Evolutionary conservation across 2,888 invertebrate species (phyloP).

Genomic region (Temnothorax ravouxi): DNA sequence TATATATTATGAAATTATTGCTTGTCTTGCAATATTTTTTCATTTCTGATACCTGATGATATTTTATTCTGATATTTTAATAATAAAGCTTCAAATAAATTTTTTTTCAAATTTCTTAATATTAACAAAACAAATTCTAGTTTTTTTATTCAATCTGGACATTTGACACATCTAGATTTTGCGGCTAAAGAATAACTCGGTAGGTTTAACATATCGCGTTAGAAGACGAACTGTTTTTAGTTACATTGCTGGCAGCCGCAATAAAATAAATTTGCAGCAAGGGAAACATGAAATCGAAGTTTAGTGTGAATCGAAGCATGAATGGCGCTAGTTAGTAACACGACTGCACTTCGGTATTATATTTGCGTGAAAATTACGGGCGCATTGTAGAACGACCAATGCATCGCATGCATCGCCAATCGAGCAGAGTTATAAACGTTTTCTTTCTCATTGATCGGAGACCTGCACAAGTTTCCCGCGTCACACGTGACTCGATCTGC

Average conservation of each 20-base stretch:
- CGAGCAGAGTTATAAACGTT: slow-evolving; percentile 30
- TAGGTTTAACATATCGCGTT: neutral
- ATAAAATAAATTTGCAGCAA: slow-evolving; percentile 53
- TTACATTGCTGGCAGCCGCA: neutral
- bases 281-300: slow-evolving; percentile 49
- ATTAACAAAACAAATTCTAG: neutral
- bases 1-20: neutral
- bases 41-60: neutral
- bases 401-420: slow-evolving; percentile 36
- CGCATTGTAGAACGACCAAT: slow-evolving; percentile 39
- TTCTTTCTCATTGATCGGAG: slow-evolving; percentile 22
- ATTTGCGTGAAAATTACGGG: slow-evolving; percentile 47
- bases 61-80: neutral
- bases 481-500: slow-evolving; percentile 12
- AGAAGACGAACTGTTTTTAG: slow-evolving; percentile 28
- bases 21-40: neutral
- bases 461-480: neutral
- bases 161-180: neutral
- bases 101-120: neutral
- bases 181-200: neutral
- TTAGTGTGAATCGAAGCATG: slow-evolving; percentile 30
- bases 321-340: slow-evolving; percentile 49
- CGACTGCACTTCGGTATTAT: slow-evolving; percentile 33
- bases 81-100: neutral
- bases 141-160: neutral